phyloP scores from a whole-genome alignment of 2,797 vertebrate genomes.

The Schizopygopsis pylzovi region DNA sequence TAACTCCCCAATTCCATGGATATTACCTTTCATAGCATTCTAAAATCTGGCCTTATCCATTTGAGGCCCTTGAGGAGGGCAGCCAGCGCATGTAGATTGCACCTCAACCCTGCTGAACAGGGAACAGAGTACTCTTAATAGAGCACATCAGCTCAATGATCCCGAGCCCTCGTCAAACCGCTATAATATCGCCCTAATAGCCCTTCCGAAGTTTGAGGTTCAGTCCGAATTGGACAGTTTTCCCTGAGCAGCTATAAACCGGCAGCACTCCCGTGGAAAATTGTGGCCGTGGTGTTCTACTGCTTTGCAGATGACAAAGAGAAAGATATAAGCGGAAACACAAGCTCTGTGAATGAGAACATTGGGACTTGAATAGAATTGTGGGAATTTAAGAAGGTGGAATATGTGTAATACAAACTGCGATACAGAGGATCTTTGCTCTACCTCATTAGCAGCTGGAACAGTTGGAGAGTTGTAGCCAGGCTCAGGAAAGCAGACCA shows the following conservation, averaged over 20 bases:
- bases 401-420: conserved; percentile 37
- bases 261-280: conserved; percentile 13
- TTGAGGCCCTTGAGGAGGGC: conserved; percentile 32
- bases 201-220: conserved; percentile 15
- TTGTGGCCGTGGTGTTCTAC: conserved; percentile 13
- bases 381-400: conserved; percentile 27
- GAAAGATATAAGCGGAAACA: conserved; percentile 7
- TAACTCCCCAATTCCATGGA: conserved; percentile 45
- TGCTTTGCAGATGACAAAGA: conserved; percentile 26
- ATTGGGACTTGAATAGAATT: conserved; percentile 5
- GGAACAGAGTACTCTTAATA: conserved; percentile 40
- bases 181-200: conserved; percentile 29
- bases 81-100: conserved; percentile 18
- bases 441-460: conserved; percentile 50
- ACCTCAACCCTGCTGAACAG: conserved; percentile 28
- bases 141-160: conserved; percentile 47
- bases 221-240: background rate
- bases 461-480: conserved; percentile 52
- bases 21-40: conserved; percentile 54
- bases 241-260: conserved; percentile 35
- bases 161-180: conserved; percentile 45
- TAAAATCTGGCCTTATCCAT: conserved; percentile 23
- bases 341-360: conserved; percentile 33
- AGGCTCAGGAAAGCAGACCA: conserved; percentile 12
- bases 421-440: conserved; percentile 29